Base-by-base conservation (phyloP, 2,888 invertebrate genomes). In the Spilosoma lubricipeda region DNA sequence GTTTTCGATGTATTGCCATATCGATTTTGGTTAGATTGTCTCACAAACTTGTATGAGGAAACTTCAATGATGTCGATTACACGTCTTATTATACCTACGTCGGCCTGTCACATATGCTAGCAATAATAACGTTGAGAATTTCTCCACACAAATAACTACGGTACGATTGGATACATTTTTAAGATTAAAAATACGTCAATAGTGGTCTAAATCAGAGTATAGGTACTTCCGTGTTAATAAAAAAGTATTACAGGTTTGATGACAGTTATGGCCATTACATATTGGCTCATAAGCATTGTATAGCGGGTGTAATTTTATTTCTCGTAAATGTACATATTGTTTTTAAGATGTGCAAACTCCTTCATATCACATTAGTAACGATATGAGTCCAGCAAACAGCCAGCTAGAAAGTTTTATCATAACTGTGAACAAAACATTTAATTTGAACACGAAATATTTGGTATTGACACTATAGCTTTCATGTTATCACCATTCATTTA, bases 21-120 rank as follows among this genome's bases (percentile, higher is more conserved):
- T 80, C 71, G 75, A 78, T 83, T 85, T 85, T 83, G 77, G 81
- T 82, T 86, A 82, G 89, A 90, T 89, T 87, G 88, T 87, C 88
- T 83, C 80, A 79, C 86, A 90, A 94, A 94, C 93, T 94, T 94
- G 90, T 91, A 94, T 93, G 91, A 91, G 92, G 89, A 94, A 94
- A 94, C 91, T 94, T 94, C 85, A 83, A 83, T 86, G 85, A 85
- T 88, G 90, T 90, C 90, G 91, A 90, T 90, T 91, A 90, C 88
- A 88, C 83, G 85, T 88, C 87, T 86, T 85, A 86, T 86, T 86
- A 85, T 80, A 80, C 72, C 79, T 77, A 75, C 80, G 77, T 81
- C 73, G 77, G 71, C 71, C 66, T 82, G 81, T 78, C 82, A 79
- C 13, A 33, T 77, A 73, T 81, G 52, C 70, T 79, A 77, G 77